Evolutionary conservation across 2,888 invertebrate genomes (phyloP).

Genomic region (Synanthedon andrenaeformis): DNA sequence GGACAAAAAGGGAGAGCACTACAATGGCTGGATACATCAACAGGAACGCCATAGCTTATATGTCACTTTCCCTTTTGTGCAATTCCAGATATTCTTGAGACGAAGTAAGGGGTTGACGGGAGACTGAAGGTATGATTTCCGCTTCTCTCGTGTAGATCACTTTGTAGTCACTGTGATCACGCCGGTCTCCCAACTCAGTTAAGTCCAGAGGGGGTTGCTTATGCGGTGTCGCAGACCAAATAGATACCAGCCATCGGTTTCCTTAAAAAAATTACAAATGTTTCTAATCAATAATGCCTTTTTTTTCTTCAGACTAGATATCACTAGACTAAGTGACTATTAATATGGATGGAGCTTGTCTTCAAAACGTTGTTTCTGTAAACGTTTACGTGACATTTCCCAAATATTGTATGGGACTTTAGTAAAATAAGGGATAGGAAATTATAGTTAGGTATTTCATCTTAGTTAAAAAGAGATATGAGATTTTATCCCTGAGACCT

Average conservation of each 20-base stretch:
- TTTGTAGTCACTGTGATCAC: conserved; percentile 35
- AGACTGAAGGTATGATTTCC: conserved; percentile 39
- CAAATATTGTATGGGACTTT: too few species aligned
- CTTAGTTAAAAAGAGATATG: too few species aligned
- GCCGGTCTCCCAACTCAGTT: conserved; percentile 75
- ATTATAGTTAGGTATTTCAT: too few species aligned
- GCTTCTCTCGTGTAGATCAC: conserved; percentile 25
- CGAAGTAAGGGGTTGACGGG: conserved; percentile 50
- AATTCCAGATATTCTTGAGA: conserved; percentile 72
- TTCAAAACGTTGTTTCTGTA: too few species aligned
- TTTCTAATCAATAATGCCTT: too few species aligned
- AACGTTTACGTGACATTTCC: too few species aligned
- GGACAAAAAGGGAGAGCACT: conserved; percentile 77
- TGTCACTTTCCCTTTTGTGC: conserved; percentile 85
- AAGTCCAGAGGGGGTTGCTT: conserved; percentile 85
- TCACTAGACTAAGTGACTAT: too few species aligned
- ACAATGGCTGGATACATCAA: conserved; percentile 84
- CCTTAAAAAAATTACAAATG: conserved; percentile 54
- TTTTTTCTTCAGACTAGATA: too few species aligned
- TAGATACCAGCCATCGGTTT: conserved; percentile 85
- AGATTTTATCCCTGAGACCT: too few species aligned
- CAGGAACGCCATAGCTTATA: conserved; percentile 79
- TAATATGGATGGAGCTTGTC: too few species aligned
- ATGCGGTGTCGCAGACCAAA: conserved; percentile 87
- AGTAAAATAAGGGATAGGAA: too few species aligned